Evolutionary conservation across 2,888 invertebrate genomes (phyloP).

Genomic region (Dascillus cervinus): DNA sequence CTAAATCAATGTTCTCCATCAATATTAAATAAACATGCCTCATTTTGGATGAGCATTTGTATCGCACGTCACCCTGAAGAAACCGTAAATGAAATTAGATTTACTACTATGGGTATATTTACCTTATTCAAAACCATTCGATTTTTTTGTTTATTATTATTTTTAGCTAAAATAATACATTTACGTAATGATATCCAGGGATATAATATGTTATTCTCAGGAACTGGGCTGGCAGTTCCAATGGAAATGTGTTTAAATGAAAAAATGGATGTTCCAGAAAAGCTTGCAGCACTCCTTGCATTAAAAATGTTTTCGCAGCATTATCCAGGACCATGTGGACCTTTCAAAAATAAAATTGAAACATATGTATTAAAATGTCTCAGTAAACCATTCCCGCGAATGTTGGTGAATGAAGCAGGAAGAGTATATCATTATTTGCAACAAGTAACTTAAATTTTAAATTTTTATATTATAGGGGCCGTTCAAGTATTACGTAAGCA

Average conservation of each 20-base stretch:
- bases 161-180: slow-evolving; percentile 13
- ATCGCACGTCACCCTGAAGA: too few relatives aligned
- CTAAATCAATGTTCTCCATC: too few relatives aligned
- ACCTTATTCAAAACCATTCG: not conserved
- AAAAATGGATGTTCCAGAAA: slow-evolving; percentile 13
- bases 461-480: too few relatives aligned
- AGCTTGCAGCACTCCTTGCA: too few relatives aligned
- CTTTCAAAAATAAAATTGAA: too few relatives aligned
- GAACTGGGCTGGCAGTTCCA: slow-evolving; percentile 11
- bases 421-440: slow-evolving; percentile 19
- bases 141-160: slow-evolving; percentile 1
- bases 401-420: too few relatives aligned
- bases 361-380: too few relatives aligned
- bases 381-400: slow-evolving; percentile 5
- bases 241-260: slow-evolving; percentile 14
- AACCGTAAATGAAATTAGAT: too few relatives aligned
- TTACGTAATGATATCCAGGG: slow-evolving; percentile 12
- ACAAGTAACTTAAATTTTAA: slow-evolving; percentile 17
- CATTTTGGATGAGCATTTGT: too few relatives aligned
- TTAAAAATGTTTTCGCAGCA: slow-evolving; percentile 13
- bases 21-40: too few relatives aligned
- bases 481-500: too few relatives aligned
- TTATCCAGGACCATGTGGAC: slow-evolving; percentile 15
- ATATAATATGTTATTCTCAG: slow-evolving; percentile 14
- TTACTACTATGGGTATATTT: too few relatives aligned